These are phyloP conservation scores for Dendrophyllia cribrosa DNA, from an alignment of 64 coral and sea anemone genomes.

Conservation along the genomic window DNA sequence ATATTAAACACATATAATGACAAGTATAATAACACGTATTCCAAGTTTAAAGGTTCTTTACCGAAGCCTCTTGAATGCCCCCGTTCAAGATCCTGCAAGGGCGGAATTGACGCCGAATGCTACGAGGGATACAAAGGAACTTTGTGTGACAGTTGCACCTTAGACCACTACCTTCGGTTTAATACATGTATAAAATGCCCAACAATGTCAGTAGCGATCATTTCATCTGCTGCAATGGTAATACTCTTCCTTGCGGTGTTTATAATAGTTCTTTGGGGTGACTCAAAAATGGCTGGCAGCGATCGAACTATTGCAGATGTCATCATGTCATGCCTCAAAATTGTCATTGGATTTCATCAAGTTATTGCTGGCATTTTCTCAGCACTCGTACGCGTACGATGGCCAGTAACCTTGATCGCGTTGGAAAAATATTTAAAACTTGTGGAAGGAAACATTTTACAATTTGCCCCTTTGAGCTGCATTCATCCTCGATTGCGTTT, in stretches of 20 bases:
- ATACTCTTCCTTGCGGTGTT: constrained; percentile 54
- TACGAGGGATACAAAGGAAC: constrained; percentile 52
- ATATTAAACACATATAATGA: background rate
- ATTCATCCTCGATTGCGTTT: constrained; percentile 36
- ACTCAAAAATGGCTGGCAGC: constrained; percentile 57
- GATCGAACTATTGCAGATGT: constrained; percentile 76
- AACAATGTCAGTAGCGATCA: background rate
- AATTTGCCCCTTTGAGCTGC: constrained; percentile 79
- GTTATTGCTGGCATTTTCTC: constrained; percentile 83
- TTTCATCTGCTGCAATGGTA: constrained; percentile 17
- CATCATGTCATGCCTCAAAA: constrained; percentile 88
- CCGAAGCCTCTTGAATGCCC: constrained; percentile 53
- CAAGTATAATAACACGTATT: background rate
- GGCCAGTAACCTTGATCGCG: constrained; percentile 75
- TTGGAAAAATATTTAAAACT: constrained; percentile 72
- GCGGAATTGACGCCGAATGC: constrained; percentile 53
- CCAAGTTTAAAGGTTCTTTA: constrained; percentile 15
- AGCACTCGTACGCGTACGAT: constrained; percentile 61
- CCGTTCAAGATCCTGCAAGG: constrained; percentile 36
- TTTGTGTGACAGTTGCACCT: constrained; percentile 55
- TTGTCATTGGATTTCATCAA: constrained; percentile 88
- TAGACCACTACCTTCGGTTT: constrained; percentile 63
- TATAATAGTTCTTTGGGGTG: constrained; percentile 66
- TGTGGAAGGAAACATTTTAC: constrained; percentile 71
- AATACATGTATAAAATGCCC: constrained; percentile 51